A percentile compares a stretch with the other conserved stretches of the same genome.
These are phyloP conservation scores for Crepidodera aurea DNA, from an alignment of 2,888 invertebrate species.

Conservation along the genomic window DNA sequence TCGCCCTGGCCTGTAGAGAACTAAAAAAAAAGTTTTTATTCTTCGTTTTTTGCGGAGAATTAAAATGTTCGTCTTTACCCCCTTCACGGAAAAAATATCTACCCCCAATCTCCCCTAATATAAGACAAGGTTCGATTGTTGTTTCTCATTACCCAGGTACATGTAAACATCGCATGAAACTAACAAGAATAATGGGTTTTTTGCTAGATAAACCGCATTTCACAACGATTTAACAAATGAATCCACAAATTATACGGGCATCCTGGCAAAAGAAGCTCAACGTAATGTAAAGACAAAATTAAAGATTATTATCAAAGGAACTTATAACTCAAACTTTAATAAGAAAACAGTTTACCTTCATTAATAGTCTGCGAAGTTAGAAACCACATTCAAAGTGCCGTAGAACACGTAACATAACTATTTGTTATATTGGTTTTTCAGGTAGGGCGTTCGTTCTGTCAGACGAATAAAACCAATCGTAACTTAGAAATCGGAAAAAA, in stretches of 20 bases:
- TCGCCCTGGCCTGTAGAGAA: too few species aligned
- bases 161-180: conserved; percentile 9
- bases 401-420: conserved; percentile 55
- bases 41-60: too few species aligned
- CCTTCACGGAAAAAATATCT: too few species aligned
- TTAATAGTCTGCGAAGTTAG: conserved; percentile 55
- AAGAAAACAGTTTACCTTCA: conserved; percentile 60
- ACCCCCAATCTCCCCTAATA: too few species aligned
- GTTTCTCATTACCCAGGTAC: neutral
- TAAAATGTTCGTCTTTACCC: too few species aligned
- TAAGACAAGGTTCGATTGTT: too few species aligned
- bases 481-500: neutral
- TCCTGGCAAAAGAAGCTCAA: conserved; percentile 51
- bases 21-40: too few species aligned
- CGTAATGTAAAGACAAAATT: conserved; percentile 60
- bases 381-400: conserved; percentile 55
- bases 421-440: conserved; percentile 48
- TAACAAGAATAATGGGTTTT: conserved; percentile 17
- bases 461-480: conserved; percentile 20
- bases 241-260: conserved; percentile 58
- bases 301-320: conserved; percentile 60
- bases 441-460: conserved; percentile 24
- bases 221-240: conserved; percentile 58
- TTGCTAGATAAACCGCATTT: conserved; percentile 35
- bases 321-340: conserved; percentile 62